These are phyloP conservation scores for Aldabrachelys gigantea DNA, from an alignment of 2,113 vertebrate genomes.

Conservation along the genomic window DNA sequence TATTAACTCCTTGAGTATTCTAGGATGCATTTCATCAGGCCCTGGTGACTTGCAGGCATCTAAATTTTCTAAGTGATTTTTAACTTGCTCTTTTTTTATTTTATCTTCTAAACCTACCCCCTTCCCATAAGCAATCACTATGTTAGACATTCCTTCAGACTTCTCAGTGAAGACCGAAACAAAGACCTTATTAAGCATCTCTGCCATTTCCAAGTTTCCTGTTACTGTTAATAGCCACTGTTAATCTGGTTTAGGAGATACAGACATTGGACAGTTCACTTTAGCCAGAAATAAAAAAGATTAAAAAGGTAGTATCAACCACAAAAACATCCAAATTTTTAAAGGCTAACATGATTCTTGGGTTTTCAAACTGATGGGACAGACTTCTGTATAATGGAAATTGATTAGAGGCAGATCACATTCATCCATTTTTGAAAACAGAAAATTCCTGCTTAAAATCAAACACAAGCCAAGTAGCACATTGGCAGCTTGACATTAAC, in stretches of 20 bases:
- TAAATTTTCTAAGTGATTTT: no score
- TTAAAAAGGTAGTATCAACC: not conserved
- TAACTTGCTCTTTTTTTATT: no score
- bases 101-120: no score
- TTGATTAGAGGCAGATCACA: not conserved
- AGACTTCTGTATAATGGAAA: not conserved
- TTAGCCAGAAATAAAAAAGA: not conserved
- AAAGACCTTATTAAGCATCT: no score
- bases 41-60: no score
- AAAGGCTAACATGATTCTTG: not conserved
- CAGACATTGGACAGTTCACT: not conserved
- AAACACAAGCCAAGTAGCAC: not conserved
- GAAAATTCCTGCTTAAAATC: not conserved
- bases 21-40: no score
- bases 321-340: not conserved
- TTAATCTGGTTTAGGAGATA: not conserved
- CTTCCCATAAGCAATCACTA: no score
- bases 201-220: no score
- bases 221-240: not conserved
- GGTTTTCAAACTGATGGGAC: not conserved
- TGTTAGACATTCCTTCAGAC: no score
- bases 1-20: no score
- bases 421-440: not conserved
- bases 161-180: no score
- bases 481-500: not conserved